Base-by-base conservation (phyloP, 2,888 invertebrate species). In the Clistopyga incitator region DNA sequence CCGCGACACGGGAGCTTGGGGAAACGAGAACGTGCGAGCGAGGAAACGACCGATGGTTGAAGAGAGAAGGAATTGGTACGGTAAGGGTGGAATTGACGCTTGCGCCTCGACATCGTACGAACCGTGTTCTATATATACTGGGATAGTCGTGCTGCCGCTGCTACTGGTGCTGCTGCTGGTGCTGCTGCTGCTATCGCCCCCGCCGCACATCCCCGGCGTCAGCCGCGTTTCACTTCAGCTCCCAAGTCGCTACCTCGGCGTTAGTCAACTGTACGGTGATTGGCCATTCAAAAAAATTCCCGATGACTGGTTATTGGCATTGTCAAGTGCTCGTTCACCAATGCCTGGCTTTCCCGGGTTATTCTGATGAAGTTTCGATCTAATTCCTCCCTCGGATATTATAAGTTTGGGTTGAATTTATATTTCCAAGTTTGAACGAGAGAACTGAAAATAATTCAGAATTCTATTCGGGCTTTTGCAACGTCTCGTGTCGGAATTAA, bases 11-110 rank as follows among this genome's bases (percentile, higher is more conserved):
- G 50, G 68, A 67, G 77, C 78, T 59, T 50, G 68, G 50, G 61
- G 56, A 75, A 67, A 72, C 71, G 74, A n/a, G 64, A 70, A 18
- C 76, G 78, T 18, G 74, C 78, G 82, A 82, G 81, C 72, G 78
- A 85, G 83, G 65, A 78, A 81, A 59, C 45, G n/a, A 11, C 25
- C 13, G 56, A 47, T 20, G 78, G 6, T 13, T 38, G 25, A 67
- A 79, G 38, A 18, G 71, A 79, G 81, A 65, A 8, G 71, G 61
- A 76, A 71, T 34, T 76, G 45, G 59, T 23, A 38, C 54, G 74
- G 75, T 72, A 74, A 81, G 79, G 84, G 78, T 84, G 74, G 75
- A 52, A 81, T 75, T 78, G 78, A 74, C 81, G 84, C 84, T 72
- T 84, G 84, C 67, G 67, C 64, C 64, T 20, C 38, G 38, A 42